Conservation (phyloP, 2,113 vertebrate genomes). For the Oreochromis aureus region DNA sequence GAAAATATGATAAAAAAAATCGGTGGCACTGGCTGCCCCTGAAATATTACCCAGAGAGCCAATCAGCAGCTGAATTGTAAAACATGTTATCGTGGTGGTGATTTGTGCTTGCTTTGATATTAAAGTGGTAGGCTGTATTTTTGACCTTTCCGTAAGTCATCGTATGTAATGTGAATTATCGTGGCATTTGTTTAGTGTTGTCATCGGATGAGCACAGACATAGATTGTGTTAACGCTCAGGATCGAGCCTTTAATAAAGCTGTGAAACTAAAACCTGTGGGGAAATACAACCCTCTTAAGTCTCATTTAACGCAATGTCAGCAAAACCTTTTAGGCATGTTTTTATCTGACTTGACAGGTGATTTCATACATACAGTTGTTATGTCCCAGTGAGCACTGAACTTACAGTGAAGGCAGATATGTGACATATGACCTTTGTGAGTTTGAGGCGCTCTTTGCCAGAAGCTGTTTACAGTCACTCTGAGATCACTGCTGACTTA, state of each 20-base stretch:
- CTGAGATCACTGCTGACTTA: neutral
- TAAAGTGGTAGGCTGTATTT: neutral
- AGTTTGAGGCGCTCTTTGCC: neutral
- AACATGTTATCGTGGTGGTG: neutral
- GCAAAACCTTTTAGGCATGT: neutral
- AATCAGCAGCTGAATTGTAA: accelerated
- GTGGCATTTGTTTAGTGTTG: neutral
- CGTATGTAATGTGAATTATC: accelerated
- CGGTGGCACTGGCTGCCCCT: accelerated
- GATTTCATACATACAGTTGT: neutral
- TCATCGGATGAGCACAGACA: neutral
- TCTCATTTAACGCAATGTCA: neutral
- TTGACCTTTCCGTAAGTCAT: neutral
- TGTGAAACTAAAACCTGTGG: neutral
- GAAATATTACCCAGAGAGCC: neutral
- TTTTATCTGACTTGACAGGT: neutral
- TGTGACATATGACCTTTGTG: neutral
- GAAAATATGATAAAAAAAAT: neutral
- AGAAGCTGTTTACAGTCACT: slow-evolving; percentile 4
- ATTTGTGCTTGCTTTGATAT: neutral
- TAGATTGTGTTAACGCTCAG: neutral
- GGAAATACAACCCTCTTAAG: neutral
- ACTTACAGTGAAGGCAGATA: neutral
- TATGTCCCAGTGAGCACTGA: neutral
- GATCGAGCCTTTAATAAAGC: neutral